A percentile compares a stretch with the other conserved stretches of the same genome.
phyloP scores from a whole-genome alignment of 1,140 invertebrate species.

The Macrosteles quadrilineatus region DNA sequence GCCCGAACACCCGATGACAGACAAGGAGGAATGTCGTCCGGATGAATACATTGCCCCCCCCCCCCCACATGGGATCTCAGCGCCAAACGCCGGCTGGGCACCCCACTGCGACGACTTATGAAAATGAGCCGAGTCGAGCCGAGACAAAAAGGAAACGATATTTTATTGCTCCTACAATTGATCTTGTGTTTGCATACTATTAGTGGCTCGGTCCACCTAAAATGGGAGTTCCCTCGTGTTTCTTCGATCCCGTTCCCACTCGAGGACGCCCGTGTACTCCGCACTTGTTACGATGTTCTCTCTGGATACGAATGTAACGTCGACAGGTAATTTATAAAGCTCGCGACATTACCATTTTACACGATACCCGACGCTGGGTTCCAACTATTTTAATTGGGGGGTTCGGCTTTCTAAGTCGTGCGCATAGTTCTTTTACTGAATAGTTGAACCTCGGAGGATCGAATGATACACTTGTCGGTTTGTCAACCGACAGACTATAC shows the following conservation, averaged over 20 bases:
- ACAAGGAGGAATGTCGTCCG: constrained; percentile 25
- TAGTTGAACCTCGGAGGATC: no score
- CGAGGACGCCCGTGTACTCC: no score
- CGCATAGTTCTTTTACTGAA: no score
- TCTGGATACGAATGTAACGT: no score
- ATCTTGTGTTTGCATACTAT: constrained; percentile 27
- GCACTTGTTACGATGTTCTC: no score
- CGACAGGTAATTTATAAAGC: no score
- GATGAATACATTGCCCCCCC: constrained; percentile 25
- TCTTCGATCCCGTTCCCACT: not conserved
- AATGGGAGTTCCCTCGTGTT: constrained; percentile 20
- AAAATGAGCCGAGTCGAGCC: constrained; percentile 4
- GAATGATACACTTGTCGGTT: no score
- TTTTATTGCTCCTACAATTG: not conserved
- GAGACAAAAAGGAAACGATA: constrained; percentile 15
- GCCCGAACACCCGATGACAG: constrained; percentile 21
- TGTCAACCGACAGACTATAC: no score
- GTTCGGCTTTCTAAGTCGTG: no score
- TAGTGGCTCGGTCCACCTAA: constrained; percentile 2
- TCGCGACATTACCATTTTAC: no score
- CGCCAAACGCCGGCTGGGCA: not conserved
- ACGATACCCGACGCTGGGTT: no score
- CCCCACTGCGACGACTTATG: constrained; percentile 3
- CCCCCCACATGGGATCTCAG: not conserved
- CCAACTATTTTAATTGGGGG: no score